These are phyloP conservation scores for Strix aluco DNA, from an alignment of 2,113 vertebrate genomes.

Conservation along the genomic window DNA sequence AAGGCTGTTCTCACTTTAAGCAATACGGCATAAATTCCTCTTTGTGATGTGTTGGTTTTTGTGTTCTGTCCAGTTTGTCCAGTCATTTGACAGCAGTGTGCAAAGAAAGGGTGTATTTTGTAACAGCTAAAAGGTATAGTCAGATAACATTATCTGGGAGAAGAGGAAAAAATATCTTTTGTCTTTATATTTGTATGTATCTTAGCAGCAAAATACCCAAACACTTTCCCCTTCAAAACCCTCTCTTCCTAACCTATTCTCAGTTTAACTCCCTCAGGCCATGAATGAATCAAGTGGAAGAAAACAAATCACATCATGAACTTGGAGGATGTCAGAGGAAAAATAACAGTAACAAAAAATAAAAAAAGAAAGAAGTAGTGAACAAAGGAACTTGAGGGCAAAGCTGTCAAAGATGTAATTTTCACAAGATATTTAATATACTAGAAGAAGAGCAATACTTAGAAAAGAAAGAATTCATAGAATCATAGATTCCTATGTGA, in stretches of 20 bases:
- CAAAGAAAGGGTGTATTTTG: neutral
- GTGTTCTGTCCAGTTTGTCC: neutral
- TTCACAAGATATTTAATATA: neutral
- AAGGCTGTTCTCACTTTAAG: neutral
- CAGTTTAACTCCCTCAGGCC: neutral
- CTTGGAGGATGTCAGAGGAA: neutral
- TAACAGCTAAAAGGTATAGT: neutral
- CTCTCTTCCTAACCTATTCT: neutral
- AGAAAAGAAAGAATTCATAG: neutral
- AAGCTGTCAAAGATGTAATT: neutral
- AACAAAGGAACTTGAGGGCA: neutral
- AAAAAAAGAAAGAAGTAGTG: neutral
- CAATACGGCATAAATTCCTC: neutral
- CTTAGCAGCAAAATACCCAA: neutral
- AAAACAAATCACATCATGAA: neutral
- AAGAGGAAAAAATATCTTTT: neutral
- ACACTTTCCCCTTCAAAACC: neutral
- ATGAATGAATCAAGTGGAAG: neutral
- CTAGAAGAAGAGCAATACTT: neutral
- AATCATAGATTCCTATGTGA: neutral
- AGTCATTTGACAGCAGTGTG: neutral
- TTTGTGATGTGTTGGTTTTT: neutral
- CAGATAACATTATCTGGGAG: neutral
- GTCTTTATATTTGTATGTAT: neutral
- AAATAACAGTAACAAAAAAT: neutral